A percentile compares a stretch with the other conserved stretches of the same genome.
phyloP scores from a whole-genome alignment of 2,113 vertebrate species.

The rat (Rattus norvegicus) region GRCr8 NC_086022.1:154176001-154176500 shows the following conservation, averaged over 20 bases:
- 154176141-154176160: neutral
- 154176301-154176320: neutral
- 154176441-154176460: neutral
- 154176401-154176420: neutral
- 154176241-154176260: neutral
- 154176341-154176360: neutral
- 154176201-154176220: neutral
- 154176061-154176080: slow-evolving; percentile 21
- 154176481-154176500: neutral
- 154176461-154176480: neutral
- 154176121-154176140: neutral
- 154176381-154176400: neutral
- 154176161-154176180: neutral
- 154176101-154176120: neutral
- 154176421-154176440: neutral
- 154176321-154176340: neutral
- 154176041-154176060: neutral
- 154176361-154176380: neutral
- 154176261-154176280: neutral
- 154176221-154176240: neutral
- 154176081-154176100: neutral
- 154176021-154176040: neutral
- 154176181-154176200: neutral
- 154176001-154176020: neutral
- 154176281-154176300: no score